Conservation (phyloP, 1,140 invertebrate genomes). For the Mactra quadrangularis region DNA sequence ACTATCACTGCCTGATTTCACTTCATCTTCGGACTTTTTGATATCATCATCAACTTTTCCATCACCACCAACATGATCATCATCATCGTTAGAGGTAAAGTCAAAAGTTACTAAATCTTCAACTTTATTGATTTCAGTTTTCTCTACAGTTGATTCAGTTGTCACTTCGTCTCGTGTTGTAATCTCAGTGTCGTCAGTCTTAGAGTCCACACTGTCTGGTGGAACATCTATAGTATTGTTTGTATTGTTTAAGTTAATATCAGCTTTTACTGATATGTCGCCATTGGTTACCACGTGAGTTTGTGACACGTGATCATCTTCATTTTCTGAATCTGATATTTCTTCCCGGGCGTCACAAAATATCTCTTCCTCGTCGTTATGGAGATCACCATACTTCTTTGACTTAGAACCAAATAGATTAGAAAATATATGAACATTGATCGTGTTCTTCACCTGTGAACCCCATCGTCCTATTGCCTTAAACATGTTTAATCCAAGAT, state of each 20-base stretch:
- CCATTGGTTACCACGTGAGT: neutral
- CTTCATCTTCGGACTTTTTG: neutral
- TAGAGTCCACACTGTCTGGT: too few species aligned
- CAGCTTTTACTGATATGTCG: neutral
- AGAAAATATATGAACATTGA: neutral
- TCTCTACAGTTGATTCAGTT: neutral
- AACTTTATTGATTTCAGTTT: neutral
- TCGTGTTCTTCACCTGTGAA: slow-evolving; percentile 6
- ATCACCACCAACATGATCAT: neutral
- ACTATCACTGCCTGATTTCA: neutral
- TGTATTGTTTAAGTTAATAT: neutral
- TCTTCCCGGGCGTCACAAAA: slow-evolving; percentile 34
- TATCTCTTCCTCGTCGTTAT: slow-evolving; percentile 43
- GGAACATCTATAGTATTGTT: neutral
- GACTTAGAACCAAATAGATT: slow-evolving; percentile 35
- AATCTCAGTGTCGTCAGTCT: neutral
- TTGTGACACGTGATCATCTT: neutral
- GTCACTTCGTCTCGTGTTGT: neutral
- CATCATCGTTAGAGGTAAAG: neutral
- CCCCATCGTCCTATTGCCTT: slow-evolving; percentile 32
- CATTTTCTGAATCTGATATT: slow-evolving; percentile 8
- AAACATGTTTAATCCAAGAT: slow-evolving; percentile 6
- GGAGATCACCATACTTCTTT: slow-evolving; percentile 29
- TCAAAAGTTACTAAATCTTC: neutral
- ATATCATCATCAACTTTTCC: neutral